Base-by-base conservation (phyloP, 2,888 invertebrate genomes). In the Drosophila greeni region DNA sequence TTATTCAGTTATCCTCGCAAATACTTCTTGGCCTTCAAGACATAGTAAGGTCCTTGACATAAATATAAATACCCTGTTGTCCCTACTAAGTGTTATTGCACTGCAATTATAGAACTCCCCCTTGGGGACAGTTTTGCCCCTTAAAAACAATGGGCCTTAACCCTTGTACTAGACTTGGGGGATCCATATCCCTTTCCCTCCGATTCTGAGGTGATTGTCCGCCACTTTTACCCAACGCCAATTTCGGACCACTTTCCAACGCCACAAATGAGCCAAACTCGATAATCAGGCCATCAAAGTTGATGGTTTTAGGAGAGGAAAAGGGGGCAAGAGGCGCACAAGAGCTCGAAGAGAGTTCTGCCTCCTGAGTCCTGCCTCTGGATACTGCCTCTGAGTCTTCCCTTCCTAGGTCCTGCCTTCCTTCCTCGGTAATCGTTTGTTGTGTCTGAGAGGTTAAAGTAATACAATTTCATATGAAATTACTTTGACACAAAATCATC, bases 401-500 rank as follows among this genome's bases (percentile, higher is more conserved):
- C n/a, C n/a, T n/a, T n/a, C n/a, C n/a, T n/a, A n/a, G n/a, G n/a
- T n/a, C n/a, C n/a, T 8, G 40, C 33, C 53, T 33, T 33, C 43
- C 37, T 42, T 42, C 40, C 47, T 31, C 59, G 61, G 68, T 80
- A 76, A 76, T 72, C 76, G 69, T 62, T 73, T 74, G 70, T 68
- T 66, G 70, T 69, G 79, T 74, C 78, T 72, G 59, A 58, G 40
- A 47, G 51, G 49, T 45, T 39, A 48, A 55, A 55, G 69, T 66
- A 76, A 82, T 80, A 76, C 64, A 62, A 72, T 82, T 78, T 79
- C 65, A 67, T 70, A 76, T 66, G 67, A 57, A 80, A 82, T 82
- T 82, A 64, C 70, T 70, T 82, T 71, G 67, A 54, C 69, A 62
- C 49, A 62, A 66, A 66, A 66, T 53, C 43, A 65, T 53, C 52